Evolutionary conservation across 2,113 vertebrate genomes (phyloP).

Genomic region (Atractosteus spatula): DNA sequence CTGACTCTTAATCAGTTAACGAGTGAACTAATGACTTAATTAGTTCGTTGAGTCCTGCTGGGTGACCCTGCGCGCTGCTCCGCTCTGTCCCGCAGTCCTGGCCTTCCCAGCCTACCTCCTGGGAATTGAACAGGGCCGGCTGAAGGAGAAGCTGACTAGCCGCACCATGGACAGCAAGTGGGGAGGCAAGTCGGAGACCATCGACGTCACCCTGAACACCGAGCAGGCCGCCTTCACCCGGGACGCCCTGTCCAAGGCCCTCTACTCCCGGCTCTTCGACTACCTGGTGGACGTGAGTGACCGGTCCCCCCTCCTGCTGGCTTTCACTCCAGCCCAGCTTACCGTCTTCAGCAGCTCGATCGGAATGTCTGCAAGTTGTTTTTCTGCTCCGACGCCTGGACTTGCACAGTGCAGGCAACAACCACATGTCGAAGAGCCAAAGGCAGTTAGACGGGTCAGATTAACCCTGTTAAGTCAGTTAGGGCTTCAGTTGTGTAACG

Average conservation of each 20-base stretch:
- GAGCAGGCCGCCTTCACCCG: conserved; percentile 74
- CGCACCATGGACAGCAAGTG: conserved; percentile 78
- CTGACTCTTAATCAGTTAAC: too few relatives aligned
- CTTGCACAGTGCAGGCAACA: too few relatives aligned
- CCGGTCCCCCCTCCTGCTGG: background rate
- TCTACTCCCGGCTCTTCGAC: conserved; percentile 74
- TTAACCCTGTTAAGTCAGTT: too few relatives aligned
- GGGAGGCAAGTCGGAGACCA: conserved; percentile 72
- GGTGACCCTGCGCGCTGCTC: background rate
- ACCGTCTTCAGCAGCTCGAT: background rate
- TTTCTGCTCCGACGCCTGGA: too few relatives aligned
- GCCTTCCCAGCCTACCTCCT: conserved; percentile 73
- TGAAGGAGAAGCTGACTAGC: conserved; percentile 73
- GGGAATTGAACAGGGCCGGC: conserved; percentile 65
- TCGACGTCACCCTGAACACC: conserved; percentile 72
- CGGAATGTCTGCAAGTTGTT: too few relatives aligned
- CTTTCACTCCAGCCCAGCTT: background rate
- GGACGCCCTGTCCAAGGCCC: conserved; percentile 73
- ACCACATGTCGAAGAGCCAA: too few relatives aligned
- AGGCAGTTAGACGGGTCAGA: too few relatives aligned
- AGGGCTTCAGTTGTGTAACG: too few relatives aligned
- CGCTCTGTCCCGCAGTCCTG: conserved; percentile 54
- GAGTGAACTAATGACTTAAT: too few relatives aligned
- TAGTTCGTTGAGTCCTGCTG: too few relatives aligned
- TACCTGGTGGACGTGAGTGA: conserved; percentile 71